Percentiles rank a stretch among this genome's conserved stretches.
Evolutionary conservation across 2,888 invertebrate genomes (phyloP).

Genomic region (Chalcosyrphus nemorum): DNA sequence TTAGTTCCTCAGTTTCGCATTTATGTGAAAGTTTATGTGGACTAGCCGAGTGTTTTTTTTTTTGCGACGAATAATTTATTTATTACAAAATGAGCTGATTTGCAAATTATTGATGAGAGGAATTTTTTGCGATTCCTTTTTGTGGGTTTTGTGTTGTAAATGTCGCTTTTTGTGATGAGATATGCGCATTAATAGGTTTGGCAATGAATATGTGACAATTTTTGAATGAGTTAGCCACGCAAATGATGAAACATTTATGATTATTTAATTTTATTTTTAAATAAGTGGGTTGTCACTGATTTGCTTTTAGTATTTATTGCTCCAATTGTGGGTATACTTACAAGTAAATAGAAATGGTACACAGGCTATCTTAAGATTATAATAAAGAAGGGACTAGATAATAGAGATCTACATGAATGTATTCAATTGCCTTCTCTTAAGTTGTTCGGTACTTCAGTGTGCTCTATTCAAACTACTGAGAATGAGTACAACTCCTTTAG

Average conservation of each 20-base stretch:
- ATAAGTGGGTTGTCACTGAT: background rate
- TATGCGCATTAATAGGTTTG: conserved; percentile 9
- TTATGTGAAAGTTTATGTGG: conserved; percentile 25
- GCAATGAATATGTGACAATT: conserved; percentile 31
- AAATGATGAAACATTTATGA: background rate
- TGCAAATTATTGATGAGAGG: conserved; percentile 29
- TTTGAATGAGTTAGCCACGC: conserved; percentile 2
- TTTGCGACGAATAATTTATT: conserved; percentile 12
- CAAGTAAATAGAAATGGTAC: no score
- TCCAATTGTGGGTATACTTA: no score
- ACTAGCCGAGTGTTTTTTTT: background rate
- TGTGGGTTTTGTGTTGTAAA: conserved; percentile 1
- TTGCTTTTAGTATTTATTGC: background rate
- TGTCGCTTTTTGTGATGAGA: conserved; percentile 6
- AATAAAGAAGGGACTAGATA: no score
- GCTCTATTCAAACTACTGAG: no score
- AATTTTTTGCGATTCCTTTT: background rate
- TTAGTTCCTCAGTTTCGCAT: background rate
- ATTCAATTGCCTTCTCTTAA: no score
- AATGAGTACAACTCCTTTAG: no score
- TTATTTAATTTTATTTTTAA: background rate
- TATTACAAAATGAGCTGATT: conserved; percentile 33
- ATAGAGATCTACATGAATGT: no score
- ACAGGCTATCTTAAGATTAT: no score
- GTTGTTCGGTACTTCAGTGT: no score